These are phyloP conservation scores for Xanthorhoe designata DNA, from an alignment of 2,888 invertebrate genomes.

Conservation along the genomic window DNA sequence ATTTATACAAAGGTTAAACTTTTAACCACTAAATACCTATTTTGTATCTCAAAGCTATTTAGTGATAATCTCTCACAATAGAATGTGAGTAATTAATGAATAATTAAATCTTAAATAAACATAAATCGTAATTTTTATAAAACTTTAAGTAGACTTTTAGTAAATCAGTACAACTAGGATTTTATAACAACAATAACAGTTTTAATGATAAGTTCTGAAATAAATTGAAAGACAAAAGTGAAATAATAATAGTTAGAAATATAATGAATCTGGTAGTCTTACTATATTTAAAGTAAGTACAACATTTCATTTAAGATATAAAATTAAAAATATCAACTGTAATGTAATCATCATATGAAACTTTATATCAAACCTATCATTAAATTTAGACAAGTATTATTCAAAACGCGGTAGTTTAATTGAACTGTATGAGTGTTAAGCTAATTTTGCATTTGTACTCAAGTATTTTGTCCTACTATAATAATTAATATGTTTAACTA, in stretches of 20 bases:
- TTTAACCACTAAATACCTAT: conserved; percentile 4
- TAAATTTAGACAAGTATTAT: conserved; percentile 7
- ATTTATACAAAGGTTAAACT: background rate
- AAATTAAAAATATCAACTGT: conserved; percentile 12
- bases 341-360: conserved; percentile 14
- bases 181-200: conserved; percentile 18
- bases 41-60: conserved; percentile 15
- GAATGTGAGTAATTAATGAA: conserved; percentile 7
- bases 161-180: conserved; percentile 20
- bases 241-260: conserved; percentile 70
- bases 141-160: conserved; percentile 20
- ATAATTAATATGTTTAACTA: background rate
- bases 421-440: background rate
- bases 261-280: conserved; percentile 24
- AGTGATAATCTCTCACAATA: conserved; percentile 9
- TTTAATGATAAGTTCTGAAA: conserved; percentile 49
- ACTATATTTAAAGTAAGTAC: conserved; percentile 38
- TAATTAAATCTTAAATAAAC: conserved; percentile 8
- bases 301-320: conserved; percentile 5
- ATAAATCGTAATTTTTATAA: conserved; percentile 19
- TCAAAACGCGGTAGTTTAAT: conserved; percentile 1
- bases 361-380: conserved; percentile 14
- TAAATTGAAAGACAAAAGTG: conserved; percentile 82
- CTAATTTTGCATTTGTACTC: conserved; percentile 1
- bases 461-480: conserved; percentile 1